These are phyloP conservation scores for Papilio machaon DNA, from an alignment of 1,140 invertebrate genomes.

Conservation along the genomic window DNA sequence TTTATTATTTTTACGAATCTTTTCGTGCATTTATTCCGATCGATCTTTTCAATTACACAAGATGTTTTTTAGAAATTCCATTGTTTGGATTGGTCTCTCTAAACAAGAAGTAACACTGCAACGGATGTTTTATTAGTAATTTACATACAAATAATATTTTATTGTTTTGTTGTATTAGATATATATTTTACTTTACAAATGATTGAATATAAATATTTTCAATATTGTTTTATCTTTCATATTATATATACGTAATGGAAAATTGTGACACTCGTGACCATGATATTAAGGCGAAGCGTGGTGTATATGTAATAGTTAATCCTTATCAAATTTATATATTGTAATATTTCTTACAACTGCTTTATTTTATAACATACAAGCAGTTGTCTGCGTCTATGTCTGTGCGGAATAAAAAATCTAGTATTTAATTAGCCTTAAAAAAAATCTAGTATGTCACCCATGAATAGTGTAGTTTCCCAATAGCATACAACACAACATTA, in stretches of 20 bases:
- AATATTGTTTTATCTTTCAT: background rate
- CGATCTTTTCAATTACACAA: constrained; percentile 21
- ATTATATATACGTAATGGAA: constrained; percentile 32
- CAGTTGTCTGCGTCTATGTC: background rate
- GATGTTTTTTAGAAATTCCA: background rate
- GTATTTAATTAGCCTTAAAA: no score
- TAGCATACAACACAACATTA: no score
- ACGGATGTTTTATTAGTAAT: background rate
- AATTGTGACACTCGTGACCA: constrained; percentile 36
- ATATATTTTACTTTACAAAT: background rate
- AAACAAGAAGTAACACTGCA: background rate
- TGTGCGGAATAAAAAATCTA: no score
- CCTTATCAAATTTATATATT: constrained; percentile 16
- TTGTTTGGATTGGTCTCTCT: background rate
- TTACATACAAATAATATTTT: background rate
- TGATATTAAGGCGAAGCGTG: constrained; percentile 27
- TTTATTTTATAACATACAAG: background rate
- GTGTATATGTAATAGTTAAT: constrained; percentile 9
- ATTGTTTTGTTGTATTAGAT: background rate
- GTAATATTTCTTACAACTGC: background rate
- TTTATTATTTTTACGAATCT: constrained; percentile 26
- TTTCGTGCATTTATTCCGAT: background rate
- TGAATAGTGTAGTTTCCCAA: no score
- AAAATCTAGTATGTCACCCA: no score
- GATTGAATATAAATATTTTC: constrained; percentile 2